A percentile compares a stretch with the other conserved stretches of the same genome.
These are phyloP conservation scores for Megaustenia siamemsis DNA, from an alignment of 2,888 invertebrate species.

Conservation along the genomic window DNA sequence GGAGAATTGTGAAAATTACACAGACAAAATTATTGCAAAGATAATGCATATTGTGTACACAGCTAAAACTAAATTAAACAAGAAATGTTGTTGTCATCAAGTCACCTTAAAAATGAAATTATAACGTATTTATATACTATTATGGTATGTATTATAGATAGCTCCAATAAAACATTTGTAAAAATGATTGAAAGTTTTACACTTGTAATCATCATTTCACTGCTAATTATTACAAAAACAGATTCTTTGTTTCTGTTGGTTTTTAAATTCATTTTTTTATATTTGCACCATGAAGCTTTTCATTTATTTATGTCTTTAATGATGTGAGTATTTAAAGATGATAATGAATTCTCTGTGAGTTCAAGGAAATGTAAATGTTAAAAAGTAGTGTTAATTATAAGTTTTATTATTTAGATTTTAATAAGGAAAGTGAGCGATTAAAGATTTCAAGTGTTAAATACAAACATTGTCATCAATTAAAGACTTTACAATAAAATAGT, in stretches of 20 bases:
- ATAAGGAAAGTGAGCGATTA: too few species aligned
- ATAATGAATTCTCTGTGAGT: too few species aligned
- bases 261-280: neutral
- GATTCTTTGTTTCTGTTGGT: neutral
- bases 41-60: neutral
- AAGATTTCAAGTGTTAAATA: too few species aligned
- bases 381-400: too few species aligned
- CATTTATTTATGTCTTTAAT: neutral
- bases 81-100: too few species aligned
- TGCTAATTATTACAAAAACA: slow-evolving; percentile 4
- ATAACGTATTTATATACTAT: neutral
- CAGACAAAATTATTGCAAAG: neutral
- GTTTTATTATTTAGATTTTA: too few species aligned
- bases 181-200: neutral
- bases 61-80: too few species aligned
- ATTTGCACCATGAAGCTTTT: neutral
- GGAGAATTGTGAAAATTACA: neutral
- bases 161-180: neutral
- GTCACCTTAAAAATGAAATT: too few species aligned
- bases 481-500: too few species aligned
- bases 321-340: neutral
- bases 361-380: too few species aligned
- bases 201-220: neutral
- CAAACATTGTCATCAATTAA: too few species aligned
- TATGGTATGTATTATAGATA: neutral